Base-by-base conservation (phyloP, 2,113 vertebrate genomes). In the Nettapus auritus region DNA sequence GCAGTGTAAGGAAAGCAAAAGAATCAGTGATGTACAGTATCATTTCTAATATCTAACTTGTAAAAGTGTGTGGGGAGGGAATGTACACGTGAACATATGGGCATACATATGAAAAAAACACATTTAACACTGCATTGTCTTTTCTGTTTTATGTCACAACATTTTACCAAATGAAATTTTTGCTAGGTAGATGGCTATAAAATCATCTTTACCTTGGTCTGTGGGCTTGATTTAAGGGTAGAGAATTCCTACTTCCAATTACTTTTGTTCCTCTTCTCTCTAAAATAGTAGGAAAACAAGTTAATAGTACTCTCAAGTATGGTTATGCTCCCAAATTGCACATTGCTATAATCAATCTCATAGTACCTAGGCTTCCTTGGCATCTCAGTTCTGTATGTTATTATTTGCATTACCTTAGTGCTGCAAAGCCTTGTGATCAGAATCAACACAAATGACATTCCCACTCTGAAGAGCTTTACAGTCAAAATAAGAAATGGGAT, bases 1-100 rank as follows among this genome's bases (percentile, higher is more conserved):
- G 70, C 11, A 19, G 50, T 56, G 60, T 25, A n/a, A 50, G 17
- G 86, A 77, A 88, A 93, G 81, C 38, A 73, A 79, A 52, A 69
- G 55, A 75, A 74, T 46, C 53, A 53, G 53, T 23, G 48, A 87
- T 56, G 62, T 29, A 53, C 44, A 28, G 3, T 62, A 64, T 73
- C 50, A 64, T 90, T 84, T 86, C 62, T 75, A 89, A 86, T 82
- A 83, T 28, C 84, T 93, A 36, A 84, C 44, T 90, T 36, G 25
- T 38, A 23, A 88, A 87, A 82, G 13, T 11, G 31, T 48, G 46
- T 48, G 44, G 20, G 46, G 15, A 20, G 80, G 46, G 81, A 77
- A 44, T 0, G 28, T 42, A 16, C 7, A 22, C 6, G 29, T 68
- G 52, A 70, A 59, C 40, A 59, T 36, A 48, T 8, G 38, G 28